Percentiles rank a stretch among this genome's conserved stretches.
phyloP scores from a whole-genome alignment of 2,113 vertebrate species.

The Saccopteryx leptura region DNA sequence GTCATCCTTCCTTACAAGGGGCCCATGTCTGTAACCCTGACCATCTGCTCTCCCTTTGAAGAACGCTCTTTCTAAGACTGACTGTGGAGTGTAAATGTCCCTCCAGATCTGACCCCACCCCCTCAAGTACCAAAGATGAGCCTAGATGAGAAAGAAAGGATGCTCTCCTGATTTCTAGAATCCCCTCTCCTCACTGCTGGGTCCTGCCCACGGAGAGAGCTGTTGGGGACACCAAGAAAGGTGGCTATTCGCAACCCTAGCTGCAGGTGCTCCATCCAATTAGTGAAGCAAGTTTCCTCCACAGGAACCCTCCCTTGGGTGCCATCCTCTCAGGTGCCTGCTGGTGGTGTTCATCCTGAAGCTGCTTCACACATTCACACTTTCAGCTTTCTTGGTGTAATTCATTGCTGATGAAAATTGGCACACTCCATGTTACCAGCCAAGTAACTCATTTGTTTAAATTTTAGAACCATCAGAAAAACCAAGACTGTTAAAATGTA shows the following conservation, averaged over 20 bases:
- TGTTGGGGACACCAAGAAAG: background rate
- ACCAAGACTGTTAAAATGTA: background rate
- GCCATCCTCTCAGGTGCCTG: constrained; percentile 54
- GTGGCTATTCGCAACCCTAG: background rate
- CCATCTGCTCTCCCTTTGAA: background rate
- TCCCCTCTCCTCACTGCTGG: too few relatives aligned
- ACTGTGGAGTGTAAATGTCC: background rate
- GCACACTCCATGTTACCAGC: background rate
- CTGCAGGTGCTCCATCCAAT: background rate
- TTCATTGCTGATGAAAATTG: constrained; percentile 42
- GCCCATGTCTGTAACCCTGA: background rate
- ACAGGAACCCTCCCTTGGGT: background rate
- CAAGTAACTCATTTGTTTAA: constrained; percentile 47
- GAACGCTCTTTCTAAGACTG: background rate
- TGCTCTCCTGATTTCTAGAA: background rate
- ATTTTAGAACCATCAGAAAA: constrained; percentile 51
- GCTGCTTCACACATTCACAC: background rate
- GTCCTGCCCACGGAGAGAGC: background rate
- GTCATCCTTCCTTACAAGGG: background rate
- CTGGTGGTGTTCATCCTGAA: constrained; percentile 55
- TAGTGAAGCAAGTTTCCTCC: background rate
- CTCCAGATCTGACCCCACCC: background rate
- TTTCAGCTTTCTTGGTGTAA: background rate
- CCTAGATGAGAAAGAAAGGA: background rate
- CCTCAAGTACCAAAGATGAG: background rate